These are phyloP conservation scores for Orthosia cruda DNA, from an alignment of 2,888 invertebrate genomes.

Conservation along the genomic window DNA sequence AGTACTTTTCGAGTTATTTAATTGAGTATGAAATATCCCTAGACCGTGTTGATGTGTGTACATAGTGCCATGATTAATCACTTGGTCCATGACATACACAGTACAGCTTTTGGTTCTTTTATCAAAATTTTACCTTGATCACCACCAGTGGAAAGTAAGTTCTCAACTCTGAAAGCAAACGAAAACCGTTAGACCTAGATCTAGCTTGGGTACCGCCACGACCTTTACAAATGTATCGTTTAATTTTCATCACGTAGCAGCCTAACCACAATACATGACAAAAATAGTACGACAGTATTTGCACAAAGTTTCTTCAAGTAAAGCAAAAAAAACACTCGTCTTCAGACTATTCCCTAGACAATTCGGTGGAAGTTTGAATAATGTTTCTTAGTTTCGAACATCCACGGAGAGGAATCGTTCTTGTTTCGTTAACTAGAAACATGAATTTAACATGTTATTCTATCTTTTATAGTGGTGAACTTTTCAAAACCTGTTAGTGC, in stretches of 20 bases:
- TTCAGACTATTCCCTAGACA: slow-evolving; percentile 40
- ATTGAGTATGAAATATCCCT: too few relatives aligned
- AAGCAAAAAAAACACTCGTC: slow-evolving; percentile 36
- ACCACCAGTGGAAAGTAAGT: neutral
- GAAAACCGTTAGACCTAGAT: neutral
- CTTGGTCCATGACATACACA: too few relatives aligned
- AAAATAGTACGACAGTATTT: slow-evolving; percentile 24
- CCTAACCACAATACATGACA: slow-evolving; percentile 18
- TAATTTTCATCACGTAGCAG: slow-evolving; percentile 27
- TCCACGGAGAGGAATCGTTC: slow-evolving; percentile 55
- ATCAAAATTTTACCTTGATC: neutral
- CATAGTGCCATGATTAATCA: too few relatives aligned
- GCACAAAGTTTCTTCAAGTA: slow-evolving; percentile 33
- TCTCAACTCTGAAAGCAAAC: neutral
- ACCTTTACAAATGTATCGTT: slow-evolving; percentile 7
- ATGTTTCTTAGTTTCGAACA: slow-evolving; percentile 59
- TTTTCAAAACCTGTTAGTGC: slow-evolving; percentile 41
- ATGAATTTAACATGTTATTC: slow-evolving; percentile 68
- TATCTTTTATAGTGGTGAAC: slow-evolving; percentile 50
- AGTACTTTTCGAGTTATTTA: too few relatives aligned
- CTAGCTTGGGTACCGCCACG: neutral
- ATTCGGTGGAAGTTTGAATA: slow-evolving; percentile 64
- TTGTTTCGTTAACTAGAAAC: slow-evolving; percentile 62
- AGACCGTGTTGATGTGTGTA: too few relatives aligned
- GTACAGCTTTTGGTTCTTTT: neutral